Conservation (phyloP, 2,113 vertebrate genomes). For the Equus przewalskii region DNA sequence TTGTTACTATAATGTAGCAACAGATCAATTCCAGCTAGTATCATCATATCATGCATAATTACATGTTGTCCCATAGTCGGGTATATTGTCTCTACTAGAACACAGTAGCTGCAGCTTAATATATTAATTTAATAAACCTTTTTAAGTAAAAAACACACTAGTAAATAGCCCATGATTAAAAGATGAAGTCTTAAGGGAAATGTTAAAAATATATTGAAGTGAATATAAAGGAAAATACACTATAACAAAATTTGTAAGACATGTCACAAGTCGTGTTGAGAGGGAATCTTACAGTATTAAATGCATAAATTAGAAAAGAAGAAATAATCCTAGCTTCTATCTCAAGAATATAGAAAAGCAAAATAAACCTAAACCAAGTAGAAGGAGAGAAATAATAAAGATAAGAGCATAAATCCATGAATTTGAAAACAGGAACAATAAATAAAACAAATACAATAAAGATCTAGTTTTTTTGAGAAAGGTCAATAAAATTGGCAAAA, state of each 20-base stretch:
- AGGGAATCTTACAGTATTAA: background rate
- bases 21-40: background rate
- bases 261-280: background rate
- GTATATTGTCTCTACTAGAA: background rate
- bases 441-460: background rate
- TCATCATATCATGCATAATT: background rate
- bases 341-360: background rate
- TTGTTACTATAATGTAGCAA: background rate
- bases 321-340: background rate
- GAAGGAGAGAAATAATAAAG: background rate
- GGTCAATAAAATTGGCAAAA: background rate
- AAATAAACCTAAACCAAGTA: background rate
- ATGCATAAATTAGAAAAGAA: background rate
- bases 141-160: background rate
- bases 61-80: background rate
- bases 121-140: background rate
- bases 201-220: background rate
- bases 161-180: background rate
- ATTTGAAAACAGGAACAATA: background rate
- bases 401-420: background rate
- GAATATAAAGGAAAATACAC: background rate
- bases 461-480: background rate
- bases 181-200: background rate
- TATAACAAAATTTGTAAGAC: background rate
- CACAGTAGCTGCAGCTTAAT: background rate